Conservation (phyloP, 2,113 vertebrate species). For the Rhinichthys klamathensis region DNA sequence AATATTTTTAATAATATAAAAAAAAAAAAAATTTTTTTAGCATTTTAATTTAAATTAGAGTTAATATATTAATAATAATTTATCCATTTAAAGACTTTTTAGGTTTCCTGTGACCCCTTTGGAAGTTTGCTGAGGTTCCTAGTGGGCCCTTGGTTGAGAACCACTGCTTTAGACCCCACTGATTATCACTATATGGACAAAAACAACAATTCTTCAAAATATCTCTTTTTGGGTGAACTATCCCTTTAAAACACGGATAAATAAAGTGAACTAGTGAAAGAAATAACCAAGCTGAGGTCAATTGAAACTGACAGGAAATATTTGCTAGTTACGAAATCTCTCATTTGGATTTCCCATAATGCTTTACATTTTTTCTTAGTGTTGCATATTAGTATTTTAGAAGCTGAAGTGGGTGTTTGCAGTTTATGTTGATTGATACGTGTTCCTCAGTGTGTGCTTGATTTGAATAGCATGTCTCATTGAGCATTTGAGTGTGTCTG, state of each 20-base stretch:
- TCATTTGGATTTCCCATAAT: constrained; percentile 32
- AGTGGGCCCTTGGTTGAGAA: background rate
- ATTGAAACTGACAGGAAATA: background rate
- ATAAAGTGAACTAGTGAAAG: background rate
- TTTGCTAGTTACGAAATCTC: background rate
- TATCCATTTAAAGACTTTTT: background rate
- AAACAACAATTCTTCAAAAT: background rate
- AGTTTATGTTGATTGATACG: constrained; percentile 8
- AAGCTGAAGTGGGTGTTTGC: background rate
- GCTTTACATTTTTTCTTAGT: constrained; percentile 8
- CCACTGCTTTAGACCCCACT: background rate
- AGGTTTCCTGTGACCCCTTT: background rate
- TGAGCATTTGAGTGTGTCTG: constrained; percentile 3
- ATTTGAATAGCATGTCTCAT: constrained; percentile 9
- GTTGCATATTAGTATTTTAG: background rate
- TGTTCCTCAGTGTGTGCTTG: background rate
- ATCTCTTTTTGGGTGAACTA: background rate
- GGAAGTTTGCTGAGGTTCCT: background rate
- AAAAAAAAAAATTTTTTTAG: background rate
- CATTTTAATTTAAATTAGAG: background rate
- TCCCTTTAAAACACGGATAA: background rate
- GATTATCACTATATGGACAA: background rate
- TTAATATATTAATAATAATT: background rate
- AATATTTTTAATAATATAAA: no score
- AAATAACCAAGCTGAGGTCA: background rate